Conservation (phyloP, 2,113 vertebrate genomes). For the Gobiocypris rarus region DNA sequence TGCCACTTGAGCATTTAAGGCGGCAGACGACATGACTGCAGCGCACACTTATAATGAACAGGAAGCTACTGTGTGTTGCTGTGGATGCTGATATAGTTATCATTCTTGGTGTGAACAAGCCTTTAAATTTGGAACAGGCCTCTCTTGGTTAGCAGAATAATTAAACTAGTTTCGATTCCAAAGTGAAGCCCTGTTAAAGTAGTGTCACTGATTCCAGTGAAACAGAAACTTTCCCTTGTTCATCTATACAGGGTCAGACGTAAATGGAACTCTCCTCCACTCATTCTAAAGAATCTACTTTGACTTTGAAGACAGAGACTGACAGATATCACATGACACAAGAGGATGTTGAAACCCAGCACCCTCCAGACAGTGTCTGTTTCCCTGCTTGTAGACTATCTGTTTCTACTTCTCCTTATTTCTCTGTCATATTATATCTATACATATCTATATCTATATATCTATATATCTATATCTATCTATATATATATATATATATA, state of each 20-base stretch:
- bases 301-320: constrained; percentile 44
- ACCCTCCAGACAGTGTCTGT: constrained; percentile 28
- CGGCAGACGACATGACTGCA: not conserved
- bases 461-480: too few relatives aligned
- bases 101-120: not conserved
- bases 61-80: not conserved
- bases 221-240: not conserved
- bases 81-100: not conserved
- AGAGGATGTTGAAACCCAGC: constrained; percentile 20
- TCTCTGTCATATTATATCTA: constrained; percentile 1
- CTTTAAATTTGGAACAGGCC: not conserved
- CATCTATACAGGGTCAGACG: not conserved
- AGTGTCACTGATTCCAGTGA: not conserved
- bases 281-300: constrained; percentile 1
- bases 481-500: too few relatives aligned
- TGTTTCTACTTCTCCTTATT: not conserved
- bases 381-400: constrained; percentile 3
- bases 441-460: too few relatives aligned
- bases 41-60: not conserved
- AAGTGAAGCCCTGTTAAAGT: not conserved
- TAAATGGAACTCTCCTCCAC: constrained; percentile 3
- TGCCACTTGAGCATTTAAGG: too few relatives aligned
- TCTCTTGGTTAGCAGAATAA: too few relatives aligned
- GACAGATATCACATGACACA: constrained; percentile 34
- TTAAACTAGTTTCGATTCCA: not conserved